These are phyloP conservation scores for Pelvicachromis taeniatus DNA, from an alignment of 2,113 vertebrate genomes.

Conservation along the genomic window DNA sequence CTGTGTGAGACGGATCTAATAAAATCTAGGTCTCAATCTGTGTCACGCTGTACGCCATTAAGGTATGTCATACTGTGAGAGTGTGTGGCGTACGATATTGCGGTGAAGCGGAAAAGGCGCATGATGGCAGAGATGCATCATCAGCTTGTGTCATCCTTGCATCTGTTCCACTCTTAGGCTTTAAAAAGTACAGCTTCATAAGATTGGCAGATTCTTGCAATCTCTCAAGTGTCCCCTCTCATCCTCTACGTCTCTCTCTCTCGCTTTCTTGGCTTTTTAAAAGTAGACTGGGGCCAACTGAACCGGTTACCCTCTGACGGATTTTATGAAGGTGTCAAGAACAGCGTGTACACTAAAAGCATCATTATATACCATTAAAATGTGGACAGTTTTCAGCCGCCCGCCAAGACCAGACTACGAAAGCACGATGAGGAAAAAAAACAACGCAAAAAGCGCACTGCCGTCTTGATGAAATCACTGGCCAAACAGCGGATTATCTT, in stretches of 20 bases:
- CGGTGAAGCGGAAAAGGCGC: background rate
- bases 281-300: background rate
- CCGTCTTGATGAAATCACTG: background rate
- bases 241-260: background rate
- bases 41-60: background rate
- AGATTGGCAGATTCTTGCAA: background rate
- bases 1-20: background rate
- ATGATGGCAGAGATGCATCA: background rate
- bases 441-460: background rate
- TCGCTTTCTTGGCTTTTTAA: background rate
- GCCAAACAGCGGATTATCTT: constrained; percentile 4
- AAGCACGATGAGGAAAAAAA: background rate
- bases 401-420: background rate
- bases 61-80: background rate
- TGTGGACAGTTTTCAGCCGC: background rate
- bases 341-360: background rate
- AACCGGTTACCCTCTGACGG: background rate
- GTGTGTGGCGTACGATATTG: background rate
- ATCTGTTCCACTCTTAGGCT: background rate
- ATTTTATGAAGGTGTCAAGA: background rate
- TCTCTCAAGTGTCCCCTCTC: background rate
- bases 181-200: background rate
- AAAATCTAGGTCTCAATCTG: background rate
- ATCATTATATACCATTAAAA: background rate
- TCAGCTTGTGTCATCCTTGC: background rate